phyloP scores from a whole-genome alignment of 2,113 vertebrate species.

The Lontra canadensis region DNA sequence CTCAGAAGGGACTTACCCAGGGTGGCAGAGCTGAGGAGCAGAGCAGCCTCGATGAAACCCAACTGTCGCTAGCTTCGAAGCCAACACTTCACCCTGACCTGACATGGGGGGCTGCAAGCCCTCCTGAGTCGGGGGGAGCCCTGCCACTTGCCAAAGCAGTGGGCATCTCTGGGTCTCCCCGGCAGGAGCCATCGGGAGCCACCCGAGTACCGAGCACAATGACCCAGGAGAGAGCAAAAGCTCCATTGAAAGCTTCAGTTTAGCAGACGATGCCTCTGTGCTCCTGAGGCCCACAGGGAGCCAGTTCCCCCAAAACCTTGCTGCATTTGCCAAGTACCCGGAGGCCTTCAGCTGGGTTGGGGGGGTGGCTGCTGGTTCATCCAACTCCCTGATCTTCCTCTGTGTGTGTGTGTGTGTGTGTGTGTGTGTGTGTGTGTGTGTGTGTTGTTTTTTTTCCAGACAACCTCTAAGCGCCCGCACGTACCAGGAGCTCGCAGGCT shows the following conservation, averaged over 20 bases:
- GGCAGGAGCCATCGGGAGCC: background rate
- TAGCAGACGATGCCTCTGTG: background rate
- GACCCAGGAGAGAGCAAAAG: background rate
- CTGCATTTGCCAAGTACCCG: background rate
- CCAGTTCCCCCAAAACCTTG: slow-evolving; percentile 1
- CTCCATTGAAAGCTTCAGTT: background rate
- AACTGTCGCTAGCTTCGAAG: background rate
- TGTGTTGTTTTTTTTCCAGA: slow-evolving; percentile 28
- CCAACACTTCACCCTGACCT: background rate
- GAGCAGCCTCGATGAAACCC: background rate
- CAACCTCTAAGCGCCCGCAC: slow-evolving; percentile 3
- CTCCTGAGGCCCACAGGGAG: background rate
- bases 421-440: background rate
- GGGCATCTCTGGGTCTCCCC: background rate
- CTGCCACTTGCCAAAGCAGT: background rate
- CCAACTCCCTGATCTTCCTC: background rate
- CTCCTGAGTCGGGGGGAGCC: background rate
- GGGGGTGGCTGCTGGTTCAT: background rate
- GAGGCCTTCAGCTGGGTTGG: background rate
- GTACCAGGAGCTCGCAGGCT: slow-evolving; percentile 42
- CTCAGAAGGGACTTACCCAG: slow-evolving; percentile 40
- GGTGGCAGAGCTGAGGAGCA: background rate
- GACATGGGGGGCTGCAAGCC: background rate
- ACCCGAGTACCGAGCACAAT: background rate
- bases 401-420: too few species aligned